Evolutionary conservation across 2,113 vertebrate species (phyloP).

Genomic region (Cavia aperea): DNA sequence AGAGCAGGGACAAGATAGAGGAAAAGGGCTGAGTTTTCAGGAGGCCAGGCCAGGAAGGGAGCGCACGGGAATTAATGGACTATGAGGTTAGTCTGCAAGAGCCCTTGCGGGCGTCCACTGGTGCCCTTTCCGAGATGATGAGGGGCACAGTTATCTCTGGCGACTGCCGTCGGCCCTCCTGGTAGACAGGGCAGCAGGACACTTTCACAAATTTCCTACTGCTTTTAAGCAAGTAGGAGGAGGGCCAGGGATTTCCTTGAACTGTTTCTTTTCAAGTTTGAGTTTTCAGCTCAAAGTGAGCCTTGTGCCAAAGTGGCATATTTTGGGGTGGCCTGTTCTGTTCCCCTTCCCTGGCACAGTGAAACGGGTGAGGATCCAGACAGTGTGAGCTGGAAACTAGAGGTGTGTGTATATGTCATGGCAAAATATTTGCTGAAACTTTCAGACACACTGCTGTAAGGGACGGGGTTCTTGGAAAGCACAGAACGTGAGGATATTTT

Average conservation of each 20-base stretch:
- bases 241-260: background rate
- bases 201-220: background rate
- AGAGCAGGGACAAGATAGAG: background rate
- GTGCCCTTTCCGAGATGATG: background rate
- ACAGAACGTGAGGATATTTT: background rate
- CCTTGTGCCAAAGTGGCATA: background rate
- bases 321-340: background rate
- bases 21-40: background rate
- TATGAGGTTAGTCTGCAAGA: background rate
- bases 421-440: constrained; percentile 9
- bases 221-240: background rate
- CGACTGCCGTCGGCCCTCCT: background rate
- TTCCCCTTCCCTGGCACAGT: background rate
- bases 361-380: background rate
- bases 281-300: background rate
- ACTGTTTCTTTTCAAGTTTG: background rate
- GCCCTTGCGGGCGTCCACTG: background rate
- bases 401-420: background rate
- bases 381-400: background rate
- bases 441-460: background rate
- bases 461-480: background rate
- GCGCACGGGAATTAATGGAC: background rate
- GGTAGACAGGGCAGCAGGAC: background rate
- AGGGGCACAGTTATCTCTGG: background rate
- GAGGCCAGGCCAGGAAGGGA: background rate